Evolutionary conservation across 2,113 vertebrate genomes (phyloP).

Genomic region (Corydoras maculifer): DNA sequence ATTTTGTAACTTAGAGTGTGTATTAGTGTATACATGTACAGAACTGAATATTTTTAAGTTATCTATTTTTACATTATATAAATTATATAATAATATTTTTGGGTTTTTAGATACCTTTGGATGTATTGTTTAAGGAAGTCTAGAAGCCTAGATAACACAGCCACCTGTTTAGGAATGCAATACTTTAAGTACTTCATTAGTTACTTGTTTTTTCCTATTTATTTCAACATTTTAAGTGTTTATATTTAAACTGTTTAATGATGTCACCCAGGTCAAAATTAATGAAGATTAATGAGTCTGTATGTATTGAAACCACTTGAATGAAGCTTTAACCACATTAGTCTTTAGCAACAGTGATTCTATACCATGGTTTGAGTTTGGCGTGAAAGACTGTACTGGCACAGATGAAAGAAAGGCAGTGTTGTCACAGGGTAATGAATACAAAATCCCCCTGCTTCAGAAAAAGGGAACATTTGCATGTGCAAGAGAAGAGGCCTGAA

Average conservation of each 20-base stretch:
- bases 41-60: too few species aligned
- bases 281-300: constrained; percentile 30
- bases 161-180: background rate
- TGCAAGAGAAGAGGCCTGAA: constrained; percentile 59
- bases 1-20: too few species aligned
- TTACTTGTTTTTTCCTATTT: constrained; percentile 12
- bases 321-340: constrained; percentile 25
- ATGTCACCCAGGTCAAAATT: constrained; percentile 5
- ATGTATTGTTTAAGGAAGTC: background rate
- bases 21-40: too few species aligned
- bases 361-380: constrained; percentile 4
- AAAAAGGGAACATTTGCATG: constrained; percentile 52
- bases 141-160: background rate
- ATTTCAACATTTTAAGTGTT: background rate
- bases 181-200: background rate
- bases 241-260: background rate
- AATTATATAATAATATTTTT: too few species aligned
- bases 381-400: constrained; percentile 34
- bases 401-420: constrained; percentile 17
- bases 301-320: constrained; percentile 7
- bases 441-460: constrained; percentile 29
- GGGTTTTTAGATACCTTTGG: background rate
- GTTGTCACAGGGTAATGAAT: constrained; percentile 49
- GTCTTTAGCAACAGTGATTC: background rate
- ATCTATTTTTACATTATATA: too few species aligned